Conservation (phyloP, 1,140 invertebrate genomes). For the Stegodyphus mimosarum region DNA sequence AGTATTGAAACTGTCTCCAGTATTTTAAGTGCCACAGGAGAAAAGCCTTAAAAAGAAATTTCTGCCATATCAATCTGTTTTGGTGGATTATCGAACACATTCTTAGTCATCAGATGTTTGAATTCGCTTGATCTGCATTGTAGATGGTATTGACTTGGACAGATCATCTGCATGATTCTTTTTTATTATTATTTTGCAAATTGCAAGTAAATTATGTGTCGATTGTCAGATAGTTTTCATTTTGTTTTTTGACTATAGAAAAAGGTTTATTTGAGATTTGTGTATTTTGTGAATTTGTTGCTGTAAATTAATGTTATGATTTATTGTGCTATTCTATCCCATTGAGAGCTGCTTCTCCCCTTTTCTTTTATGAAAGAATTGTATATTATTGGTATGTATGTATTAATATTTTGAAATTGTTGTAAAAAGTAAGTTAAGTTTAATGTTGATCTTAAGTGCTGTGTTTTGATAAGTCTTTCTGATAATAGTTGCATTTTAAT, state of each 20-base stretch:
- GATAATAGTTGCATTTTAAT: conserved; percentile 6
- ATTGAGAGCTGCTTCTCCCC: neutral
- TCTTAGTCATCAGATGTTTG: conserved; percentile 26
- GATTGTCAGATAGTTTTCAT: conserved; percentile 1
- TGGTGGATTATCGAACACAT: conserved; percentile 22
- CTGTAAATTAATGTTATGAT: conserved; percentile 35
- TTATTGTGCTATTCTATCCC: conserved; percentile 51
- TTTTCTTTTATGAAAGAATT: conserved; percentile 13
- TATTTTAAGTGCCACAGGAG: conserved; percentile 61
- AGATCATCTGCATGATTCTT: neutral
- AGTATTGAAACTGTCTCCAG: conserved; percentile 58
- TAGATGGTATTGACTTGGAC: neutral
- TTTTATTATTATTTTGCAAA: neutral
- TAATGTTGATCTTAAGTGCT: conserved; percentile 26
- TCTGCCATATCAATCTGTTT: conserved; percentile 58
- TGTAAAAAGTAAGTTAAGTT: conserved; percentile 54
- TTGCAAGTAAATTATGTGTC: neutral
- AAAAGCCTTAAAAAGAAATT: conserved; percentile 55
- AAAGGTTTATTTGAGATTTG: conserved; percentile 60
- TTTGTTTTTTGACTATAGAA: conserved; percentile 24
- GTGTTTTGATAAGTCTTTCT: conserved; percentile 35
- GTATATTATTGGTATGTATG: conserved; percentile 9
- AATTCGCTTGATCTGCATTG: neutral
- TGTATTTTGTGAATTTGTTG: conserved; percentile 49
- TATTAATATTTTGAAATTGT: conserved; percentile 21